Percentiles rank a stretch among this genome's conserved stretches.
Evolutionary conservation across 2,113 vertebrate genomes (phyloP).

Genomic region (Dinomys branickii): DNA sequence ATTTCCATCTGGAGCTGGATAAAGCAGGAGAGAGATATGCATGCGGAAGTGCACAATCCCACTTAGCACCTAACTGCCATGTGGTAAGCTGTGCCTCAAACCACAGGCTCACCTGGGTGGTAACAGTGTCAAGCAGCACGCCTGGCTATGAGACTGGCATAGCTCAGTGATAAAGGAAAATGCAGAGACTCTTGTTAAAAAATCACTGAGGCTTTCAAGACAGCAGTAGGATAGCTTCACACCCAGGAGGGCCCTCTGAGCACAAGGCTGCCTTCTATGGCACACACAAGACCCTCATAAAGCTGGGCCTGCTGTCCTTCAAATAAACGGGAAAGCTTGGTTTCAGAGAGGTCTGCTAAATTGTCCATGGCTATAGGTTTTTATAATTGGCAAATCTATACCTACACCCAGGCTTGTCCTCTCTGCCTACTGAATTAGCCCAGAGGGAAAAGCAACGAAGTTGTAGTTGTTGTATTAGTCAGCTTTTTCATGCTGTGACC

Average conservation of each 20-base stretch:
- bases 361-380: fast-evolving
- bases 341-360: background rate
- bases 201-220: background rate
- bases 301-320: background rate
- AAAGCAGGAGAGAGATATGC: fast-evolving
- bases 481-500: background rate
- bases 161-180: background rate
- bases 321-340: background rate
- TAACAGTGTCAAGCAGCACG: background rate
- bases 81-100: background rate
- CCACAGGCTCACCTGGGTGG: background rate
- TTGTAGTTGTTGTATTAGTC: background rate
- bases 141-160: background rate
- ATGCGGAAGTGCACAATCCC: fast-evolving
- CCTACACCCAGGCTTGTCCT: background rate
- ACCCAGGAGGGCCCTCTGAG: too few relatives aligned
- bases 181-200: too few relatives aligned
- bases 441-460: background rate
- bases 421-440: background rate
- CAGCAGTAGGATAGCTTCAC: background rate
- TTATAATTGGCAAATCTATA: background rate
- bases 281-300: background rate
- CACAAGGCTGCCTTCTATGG: fast-evolving
- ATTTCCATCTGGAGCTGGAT: too few relatives aligned
- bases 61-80: too few relatives aligned